A percentile compares a stretch with the other conserved stretches of the same genome.
These are phyloP conservation scores for Cephus sareptanus DNA, from an alignment of 2,888 invertebrate species.

Conservation along the genomic window DNA sequence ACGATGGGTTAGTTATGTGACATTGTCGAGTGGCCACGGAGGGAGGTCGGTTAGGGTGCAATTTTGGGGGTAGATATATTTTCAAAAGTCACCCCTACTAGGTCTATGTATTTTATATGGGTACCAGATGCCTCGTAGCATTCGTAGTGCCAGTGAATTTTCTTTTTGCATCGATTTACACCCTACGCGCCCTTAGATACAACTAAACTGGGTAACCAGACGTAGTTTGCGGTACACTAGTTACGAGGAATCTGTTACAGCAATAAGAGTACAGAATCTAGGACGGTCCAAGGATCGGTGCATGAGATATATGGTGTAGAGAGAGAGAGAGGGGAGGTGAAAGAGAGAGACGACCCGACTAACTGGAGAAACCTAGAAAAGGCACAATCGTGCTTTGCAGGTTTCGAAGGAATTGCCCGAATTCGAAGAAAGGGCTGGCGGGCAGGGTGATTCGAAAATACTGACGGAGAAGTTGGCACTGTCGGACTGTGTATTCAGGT, in stretches of 20 bases:
- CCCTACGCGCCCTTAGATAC: background rate
- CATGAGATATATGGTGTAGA: background rate
- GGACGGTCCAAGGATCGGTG: background rate
- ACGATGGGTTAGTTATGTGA: slow-evolving; percentile 1
- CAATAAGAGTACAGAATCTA: background rate
- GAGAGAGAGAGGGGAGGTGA: background rate
- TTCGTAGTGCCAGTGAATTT: background rate
- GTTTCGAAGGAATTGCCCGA: background rate
- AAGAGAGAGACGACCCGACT: background rate
- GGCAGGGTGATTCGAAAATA: background rate
- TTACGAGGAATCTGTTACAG: background rate
- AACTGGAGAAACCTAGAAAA: background rate
- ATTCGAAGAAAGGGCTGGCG: background rate
- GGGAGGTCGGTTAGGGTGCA: background rate
- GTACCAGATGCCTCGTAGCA: background rate
- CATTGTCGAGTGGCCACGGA: background rate
- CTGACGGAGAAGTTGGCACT: background rate
- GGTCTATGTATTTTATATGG: background rate
- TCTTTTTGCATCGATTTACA: background rate
- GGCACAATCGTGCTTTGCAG: background rate
- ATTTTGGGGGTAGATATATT: background rate
- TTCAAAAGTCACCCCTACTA: background rate
- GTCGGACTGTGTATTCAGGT: background rate
- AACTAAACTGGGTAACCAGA: background rate
- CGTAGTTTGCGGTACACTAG: background rate